A percentile compares a stretch with the other conserved stretches of the same genome.
phyloP scores from a whole-genome alignment of 2,888 invertebrate genomes.

The Acrobasis suavella region DNA sequence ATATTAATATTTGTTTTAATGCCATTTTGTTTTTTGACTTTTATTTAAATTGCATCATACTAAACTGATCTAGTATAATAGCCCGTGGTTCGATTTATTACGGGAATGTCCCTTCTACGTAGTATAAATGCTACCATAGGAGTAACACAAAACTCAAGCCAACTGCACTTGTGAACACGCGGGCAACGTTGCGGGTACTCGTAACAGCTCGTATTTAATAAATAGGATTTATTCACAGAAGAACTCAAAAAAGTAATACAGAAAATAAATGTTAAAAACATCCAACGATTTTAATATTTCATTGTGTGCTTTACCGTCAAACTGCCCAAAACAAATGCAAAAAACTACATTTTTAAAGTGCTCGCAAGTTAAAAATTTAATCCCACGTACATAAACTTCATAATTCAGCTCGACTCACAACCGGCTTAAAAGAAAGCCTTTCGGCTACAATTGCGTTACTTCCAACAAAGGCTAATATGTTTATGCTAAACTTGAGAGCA shows the following conservation, averaged over 20 bases:
- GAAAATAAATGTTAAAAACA: background rate
- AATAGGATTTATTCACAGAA: too few species aligned
- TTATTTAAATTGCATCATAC: too few species aligned
- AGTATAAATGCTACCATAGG: too few species aligned
- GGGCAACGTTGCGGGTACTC: too few species aligned
- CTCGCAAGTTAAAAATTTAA: background rate
- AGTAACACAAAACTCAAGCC: too few species aligned
- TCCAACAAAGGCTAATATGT: slow-evolving; percentile 10
- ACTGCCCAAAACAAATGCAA: background rate
- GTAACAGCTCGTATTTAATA: too few species aligned
- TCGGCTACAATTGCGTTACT: slow-evolving; percentile 1
- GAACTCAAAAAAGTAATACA: background rate
- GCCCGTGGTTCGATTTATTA: too few species aligned
- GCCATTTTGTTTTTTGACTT: too few species aligned
- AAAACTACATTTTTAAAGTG: background rate
- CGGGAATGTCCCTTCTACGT: too few species aligned
- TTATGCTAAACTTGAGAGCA: slow-evolving; percentile 8
- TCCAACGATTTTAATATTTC: background rate
- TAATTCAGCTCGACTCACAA: background rate
- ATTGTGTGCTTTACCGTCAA: background rate
- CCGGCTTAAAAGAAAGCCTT: slow-evolving; percentile 5
- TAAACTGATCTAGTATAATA: too few species aligned
- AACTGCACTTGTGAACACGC: too few species aligned
- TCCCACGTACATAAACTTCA: background rate
- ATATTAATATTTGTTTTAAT: too few species aligned